These are phyloP conservation scores for Neodon shergylaensis DNA, from an alignment of 2,113 vertebrate genomes.

Conservation along the genomic window DNA sequence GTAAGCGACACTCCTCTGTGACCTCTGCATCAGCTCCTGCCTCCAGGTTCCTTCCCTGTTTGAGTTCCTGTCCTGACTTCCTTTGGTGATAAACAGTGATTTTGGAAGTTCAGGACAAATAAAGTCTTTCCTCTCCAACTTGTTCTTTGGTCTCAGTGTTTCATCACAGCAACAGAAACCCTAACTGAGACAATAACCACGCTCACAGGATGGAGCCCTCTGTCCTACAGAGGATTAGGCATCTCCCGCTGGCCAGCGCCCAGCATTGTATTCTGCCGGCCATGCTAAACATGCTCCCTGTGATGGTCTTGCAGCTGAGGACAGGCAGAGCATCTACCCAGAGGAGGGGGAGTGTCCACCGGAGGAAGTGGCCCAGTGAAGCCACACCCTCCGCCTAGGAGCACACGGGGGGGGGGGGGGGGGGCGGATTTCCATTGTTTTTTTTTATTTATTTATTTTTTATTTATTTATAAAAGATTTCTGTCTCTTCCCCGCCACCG, in stretches of 20 bases:
- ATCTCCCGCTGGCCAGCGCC: neutral
- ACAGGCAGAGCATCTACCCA: neutral
- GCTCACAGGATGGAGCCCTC: neutral
- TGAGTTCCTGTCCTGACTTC: neutral
- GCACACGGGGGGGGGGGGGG: neutral
- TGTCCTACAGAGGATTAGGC: accelerated
- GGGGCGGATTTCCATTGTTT: too few relatives aligned
- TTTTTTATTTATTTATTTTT: too few relatives aligned
- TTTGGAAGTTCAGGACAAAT: neutral
- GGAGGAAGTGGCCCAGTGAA: neutral
- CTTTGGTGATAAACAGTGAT: neutral
- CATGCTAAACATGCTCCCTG: neutral
- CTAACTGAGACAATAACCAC: neutral
- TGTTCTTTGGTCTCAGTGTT: neutral
- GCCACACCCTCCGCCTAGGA: neutral
- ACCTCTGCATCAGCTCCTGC: neutral
- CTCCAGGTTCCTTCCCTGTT: neutral
- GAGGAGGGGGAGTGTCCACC: neutral
- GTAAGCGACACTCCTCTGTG: neutral
- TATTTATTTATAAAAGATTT: too few relatives aligned
- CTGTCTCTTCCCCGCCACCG: too few relatives aligned
- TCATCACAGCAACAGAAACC: neutral
- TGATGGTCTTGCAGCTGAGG: neutral
- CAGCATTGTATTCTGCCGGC: neutral
- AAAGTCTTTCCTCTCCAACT: neutral